These are phyloP conservation scores for Australoheros scitulus DNA, from an alignment of 2,113 vertebrate genomes.

Conservation along the genomic window DNA sequence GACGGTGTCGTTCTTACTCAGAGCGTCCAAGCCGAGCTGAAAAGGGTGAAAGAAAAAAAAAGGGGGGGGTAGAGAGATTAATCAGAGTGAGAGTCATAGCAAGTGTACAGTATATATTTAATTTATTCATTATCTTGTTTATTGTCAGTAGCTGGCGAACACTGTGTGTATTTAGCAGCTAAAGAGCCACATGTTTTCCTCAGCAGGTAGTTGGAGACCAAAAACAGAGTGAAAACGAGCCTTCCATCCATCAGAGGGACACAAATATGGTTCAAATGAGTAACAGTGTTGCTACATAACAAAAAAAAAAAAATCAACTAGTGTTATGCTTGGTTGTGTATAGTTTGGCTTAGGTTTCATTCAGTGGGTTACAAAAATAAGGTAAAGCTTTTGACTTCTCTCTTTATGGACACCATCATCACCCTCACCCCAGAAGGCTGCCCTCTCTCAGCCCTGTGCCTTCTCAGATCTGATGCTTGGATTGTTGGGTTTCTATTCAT, in stretches of 20 bases:
- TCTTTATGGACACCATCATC: too few relatives aligned
- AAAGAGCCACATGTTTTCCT: too few relatives aligned
- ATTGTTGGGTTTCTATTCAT: neutral
- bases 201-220: neutral
- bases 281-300: too few relatives aligned
- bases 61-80: neutral
- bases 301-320: too few relatives aligned
- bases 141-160: neutral
- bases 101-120: neutral
- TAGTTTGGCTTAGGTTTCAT: too few relatives aligned
- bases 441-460: neutral
- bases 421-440: neutral
- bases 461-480: neutral
- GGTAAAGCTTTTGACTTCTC: too few relatives aligned
- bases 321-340: too few relatives aligned
- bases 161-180: neutral
- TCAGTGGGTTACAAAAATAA: too few relatives aligned
- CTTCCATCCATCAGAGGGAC: too few relatives aligned
- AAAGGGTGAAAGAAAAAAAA: neutral
- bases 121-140: neutral
- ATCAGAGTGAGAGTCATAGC: neutral
- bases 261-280: too few relatives aligned
- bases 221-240: neutral
- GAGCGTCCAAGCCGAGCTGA: constrained; percentile 72
- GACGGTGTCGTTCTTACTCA: constrained; percentile 78